Evolutionary conservation across 2,888 invertebrate species (phyloP).

Genomic region (Nomada lathburiana): DNA sequence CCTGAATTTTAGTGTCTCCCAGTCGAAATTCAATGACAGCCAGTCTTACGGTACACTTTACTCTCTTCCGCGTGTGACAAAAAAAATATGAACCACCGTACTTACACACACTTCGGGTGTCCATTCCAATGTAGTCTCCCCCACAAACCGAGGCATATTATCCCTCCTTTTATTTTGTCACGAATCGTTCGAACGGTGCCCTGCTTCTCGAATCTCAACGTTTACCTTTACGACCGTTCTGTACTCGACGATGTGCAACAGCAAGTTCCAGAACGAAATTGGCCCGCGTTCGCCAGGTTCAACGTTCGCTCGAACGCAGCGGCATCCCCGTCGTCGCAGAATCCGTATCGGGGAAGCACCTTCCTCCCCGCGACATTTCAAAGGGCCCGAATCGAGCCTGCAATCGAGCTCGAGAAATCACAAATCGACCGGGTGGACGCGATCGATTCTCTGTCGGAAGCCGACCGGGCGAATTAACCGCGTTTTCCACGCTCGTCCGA

Average conservation of each 20-base stretch:
- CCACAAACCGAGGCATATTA: not conserved
- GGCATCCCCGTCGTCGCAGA: not conserved
- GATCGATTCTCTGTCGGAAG: constrained; percentile 27
- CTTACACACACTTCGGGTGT: not conserved
- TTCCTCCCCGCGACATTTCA: not conserved
- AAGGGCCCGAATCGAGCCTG: not conserved
- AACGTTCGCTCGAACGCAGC: not conserved
- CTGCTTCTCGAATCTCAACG: not conserved
- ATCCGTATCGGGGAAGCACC: not conserved
- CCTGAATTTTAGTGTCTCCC: constrained; percentile 71
- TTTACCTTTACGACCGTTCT: not conserved
- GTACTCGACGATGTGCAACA: not conserved
- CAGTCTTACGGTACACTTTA: constrained; percentile 63
- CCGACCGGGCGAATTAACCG: constrained; percentile 27
- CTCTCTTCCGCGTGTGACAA: constrained; percentile 32
- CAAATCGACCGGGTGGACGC: not conserved
- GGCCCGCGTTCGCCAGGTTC: constrained; percentile 1
- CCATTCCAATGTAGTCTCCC: not conserved
- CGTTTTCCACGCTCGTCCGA: constrained; percentile 21
- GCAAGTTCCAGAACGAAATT: constrained; percentile 4
- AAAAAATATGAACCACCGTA: constrained; percentile 14
- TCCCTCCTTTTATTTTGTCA: too few relatives aligned
- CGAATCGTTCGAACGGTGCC: too few relatives aligned
- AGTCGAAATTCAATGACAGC: constrained; percentile 57
- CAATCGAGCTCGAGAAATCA: constrained; percentile 12